Conservation (phyloP, 2,113 vertebrate species). For the Grammatotria lemairii region DNA sequence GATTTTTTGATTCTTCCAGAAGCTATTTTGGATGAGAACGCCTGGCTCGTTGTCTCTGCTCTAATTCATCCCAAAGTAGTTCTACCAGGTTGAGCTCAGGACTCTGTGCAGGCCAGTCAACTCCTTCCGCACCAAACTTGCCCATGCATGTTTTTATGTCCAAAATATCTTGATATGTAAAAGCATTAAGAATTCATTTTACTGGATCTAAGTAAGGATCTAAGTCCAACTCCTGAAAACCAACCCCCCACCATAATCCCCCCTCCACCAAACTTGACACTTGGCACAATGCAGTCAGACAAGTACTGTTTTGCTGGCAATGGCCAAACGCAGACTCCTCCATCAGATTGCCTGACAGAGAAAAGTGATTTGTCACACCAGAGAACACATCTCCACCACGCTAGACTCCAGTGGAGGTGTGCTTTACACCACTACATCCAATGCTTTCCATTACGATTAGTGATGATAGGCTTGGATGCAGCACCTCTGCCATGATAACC, state of each 20-base stretch:
- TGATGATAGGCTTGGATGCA: neutral
- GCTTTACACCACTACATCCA: neutral
- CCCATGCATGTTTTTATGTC: neutral
- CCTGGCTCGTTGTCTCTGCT: neutral
- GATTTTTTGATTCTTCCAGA: neutral
- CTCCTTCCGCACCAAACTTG: neutral
- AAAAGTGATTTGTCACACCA: neutral
- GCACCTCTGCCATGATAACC: neutral
- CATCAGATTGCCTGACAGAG: neutral
- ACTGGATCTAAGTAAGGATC: neutral
- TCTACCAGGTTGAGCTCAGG: neutral
- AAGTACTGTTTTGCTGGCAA: neutral
- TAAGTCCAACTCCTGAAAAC: neutral
- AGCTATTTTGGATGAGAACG: neutral
- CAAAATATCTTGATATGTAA: neutral
- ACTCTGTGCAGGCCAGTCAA: neutral
- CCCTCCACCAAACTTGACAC: neutral
- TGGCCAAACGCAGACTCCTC: neutral
- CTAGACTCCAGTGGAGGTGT: neutral
- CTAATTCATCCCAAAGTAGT: neutral
- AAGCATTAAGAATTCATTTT: neutral
- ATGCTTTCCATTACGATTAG: neutral
- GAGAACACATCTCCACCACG: neutral
- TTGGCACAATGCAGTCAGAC: neutral
- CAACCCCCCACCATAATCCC: neutral